Percentiles rank a stretch among this genome's conserved stretches.
Conservation (phyloP, 2,888 invertebrate species). For the Vannuccia rotundouncinata region DNA sequence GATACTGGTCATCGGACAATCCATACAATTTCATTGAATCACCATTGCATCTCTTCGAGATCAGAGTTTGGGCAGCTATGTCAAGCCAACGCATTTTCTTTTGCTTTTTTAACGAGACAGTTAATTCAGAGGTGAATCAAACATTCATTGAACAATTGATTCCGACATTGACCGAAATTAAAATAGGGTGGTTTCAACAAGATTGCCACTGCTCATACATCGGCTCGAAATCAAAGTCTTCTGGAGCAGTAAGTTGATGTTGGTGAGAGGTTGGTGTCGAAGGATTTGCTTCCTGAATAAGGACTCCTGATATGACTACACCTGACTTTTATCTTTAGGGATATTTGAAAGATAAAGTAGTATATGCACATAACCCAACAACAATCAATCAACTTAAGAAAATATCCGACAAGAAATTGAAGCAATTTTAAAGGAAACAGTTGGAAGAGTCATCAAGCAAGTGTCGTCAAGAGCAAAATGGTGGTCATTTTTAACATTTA, state of each 20-base stretch:
- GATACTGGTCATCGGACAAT: constrained; percentile 15
- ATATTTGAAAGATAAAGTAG: neutral
- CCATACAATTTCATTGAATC: constrained; percentile 20
- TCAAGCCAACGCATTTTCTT: neutral
- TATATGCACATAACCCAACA: neutral
- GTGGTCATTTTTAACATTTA: neutral
- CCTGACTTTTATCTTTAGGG: constrained; percentile 18
- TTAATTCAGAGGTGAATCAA: neutral
- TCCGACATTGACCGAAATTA: constrained; percentile 1
- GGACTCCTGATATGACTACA: constrained; percentile 18
- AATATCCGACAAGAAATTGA: neutral
- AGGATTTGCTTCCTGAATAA: constrained; percentile 3
- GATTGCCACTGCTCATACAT: constrained; percentile 23
- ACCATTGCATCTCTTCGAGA: constrained; percentile 6
- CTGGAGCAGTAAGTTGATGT: neutral
- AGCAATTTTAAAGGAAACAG: neutral
- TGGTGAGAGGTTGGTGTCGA: constrained; percentile 11
- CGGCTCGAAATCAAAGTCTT: neutral
- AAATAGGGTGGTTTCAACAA: constrained; percentile 20
- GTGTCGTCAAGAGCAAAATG: neutral
- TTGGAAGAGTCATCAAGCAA: neutral
- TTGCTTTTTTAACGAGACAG: neutral
- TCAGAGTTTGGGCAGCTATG: constrained; percentile 22
- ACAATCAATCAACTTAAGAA: neutral
- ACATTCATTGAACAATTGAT: constrained; percentile 30